phyloP scores from a whole-genome alignment of 2,888 invertebrate genomes.

The Himalopsyche kuldschensis region DNA sequence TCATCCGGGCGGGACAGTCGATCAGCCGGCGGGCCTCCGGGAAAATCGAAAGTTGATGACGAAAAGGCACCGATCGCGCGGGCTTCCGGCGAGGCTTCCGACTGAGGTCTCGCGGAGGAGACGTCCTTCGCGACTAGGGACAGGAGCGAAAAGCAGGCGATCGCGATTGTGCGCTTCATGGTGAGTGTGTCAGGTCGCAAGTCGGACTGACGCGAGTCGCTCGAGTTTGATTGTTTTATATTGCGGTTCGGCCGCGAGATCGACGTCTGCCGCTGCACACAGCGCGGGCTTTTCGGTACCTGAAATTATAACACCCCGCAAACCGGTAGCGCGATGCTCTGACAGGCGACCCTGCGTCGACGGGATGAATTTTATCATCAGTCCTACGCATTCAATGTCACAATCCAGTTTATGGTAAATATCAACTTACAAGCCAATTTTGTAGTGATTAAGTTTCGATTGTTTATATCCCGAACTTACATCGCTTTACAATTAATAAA shows the following conservation, averaged over 20 bases:
- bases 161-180: slow-evolving; percentile 17
- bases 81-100: slow-evolving; percentile 15
- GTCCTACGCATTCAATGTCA: not conserved
- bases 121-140: not conserved
- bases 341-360: not conserved
- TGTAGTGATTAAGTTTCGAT: no score
- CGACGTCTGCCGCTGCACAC: slow-evolving; percentile 14
- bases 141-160: not conserved
- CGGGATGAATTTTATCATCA: not conserved
- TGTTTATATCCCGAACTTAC: no score
- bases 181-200: slow-evolving; percentile 3
- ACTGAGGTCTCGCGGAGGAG: not conserved
- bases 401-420: not conserved
- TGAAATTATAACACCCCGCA: not conserved
- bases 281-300: slow-evolving; percentile 17
- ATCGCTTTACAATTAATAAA: no score
- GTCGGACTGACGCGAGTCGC: slow-evolving; percentile 29
- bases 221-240: slow-evolving; percentile 36
- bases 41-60: slow-evolving; percentile 4
- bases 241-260: slow-evolving; percentile 18
- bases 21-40: not conserved
- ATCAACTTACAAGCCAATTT: no score
- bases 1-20: slow-evolving; percentile 42
- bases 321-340: not conserved
- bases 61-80: not conserved